Evolutionary conservation across 2,888 invertebrate genomes (phyloP).

Genomic region (Xylophagus ater): DNA sequence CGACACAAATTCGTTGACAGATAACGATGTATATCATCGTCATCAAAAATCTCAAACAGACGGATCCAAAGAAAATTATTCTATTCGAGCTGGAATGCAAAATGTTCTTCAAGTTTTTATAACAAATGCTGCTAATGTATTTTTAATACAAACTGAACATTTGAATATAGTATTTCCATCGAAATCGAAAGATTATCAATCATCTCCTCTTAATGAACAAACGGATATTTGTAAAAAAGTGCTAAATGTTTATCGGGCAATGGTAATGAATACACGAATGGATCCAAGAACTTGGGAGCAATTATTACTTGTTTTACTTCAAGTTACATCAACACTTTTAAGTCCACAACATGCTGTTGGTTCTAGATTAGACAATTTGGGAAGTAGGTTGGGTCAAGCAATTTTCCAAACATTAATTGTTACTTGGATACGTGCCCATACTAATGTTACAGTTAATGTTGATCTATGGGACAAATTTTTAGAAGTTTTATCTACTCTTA

Average conservation of each 20-base stretch:
- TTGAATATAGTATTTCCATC: constrained; percentile 45
- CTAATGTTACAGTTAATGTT: constrained; percentile 80
- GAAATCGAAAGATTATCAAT: constrained; percentile 46
- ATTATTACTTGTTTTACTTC: constrained; percentile 70
- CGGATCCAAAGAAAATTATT: constrained; percentile 67
- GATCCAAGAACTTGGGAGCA: constrained; percentile 91
- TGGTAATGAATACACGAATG: constrained; percentile 94
- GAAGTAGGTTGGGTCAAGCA: constrained; percentile 72
- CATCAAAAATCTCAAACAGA: constrained; percentile 59
- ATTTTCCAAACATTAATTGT: constrained; percentile 90
- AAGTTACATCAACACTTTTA: constrained; percentile 83
- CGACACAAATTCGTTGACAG: constrained; percentile 37
- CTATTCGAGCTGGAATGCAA: constrained; percentile 73
- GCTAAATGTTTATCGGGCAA: constrained; percentile 88
- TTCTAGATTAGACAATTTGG: constrained; percentile 53
- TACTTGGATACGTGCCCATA: constrained; percentile 95
- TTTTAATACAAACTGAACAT: constrained; percentile 50
- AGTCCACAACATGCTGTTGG: constrained; percentile 61
- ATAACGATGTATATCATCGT: constrained; percentile 39
- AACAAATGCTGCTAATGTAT: constrained; percentile 91
- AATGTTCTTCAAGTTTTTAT: constrained; percentile 56
- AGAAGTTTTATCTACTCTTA: constrained; percentile 72
- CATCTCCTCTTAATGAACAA: constrained; percentile 76
- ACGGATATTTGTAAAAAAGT: constrained; percentile 94
- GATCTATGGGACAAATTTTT: constrained; percentile 92